These are phyloP conservation scores for Panorpa germanica DNA, from an alignment of 2,888 invertebrate genomes.

Conservation along the genomic window DNA sequence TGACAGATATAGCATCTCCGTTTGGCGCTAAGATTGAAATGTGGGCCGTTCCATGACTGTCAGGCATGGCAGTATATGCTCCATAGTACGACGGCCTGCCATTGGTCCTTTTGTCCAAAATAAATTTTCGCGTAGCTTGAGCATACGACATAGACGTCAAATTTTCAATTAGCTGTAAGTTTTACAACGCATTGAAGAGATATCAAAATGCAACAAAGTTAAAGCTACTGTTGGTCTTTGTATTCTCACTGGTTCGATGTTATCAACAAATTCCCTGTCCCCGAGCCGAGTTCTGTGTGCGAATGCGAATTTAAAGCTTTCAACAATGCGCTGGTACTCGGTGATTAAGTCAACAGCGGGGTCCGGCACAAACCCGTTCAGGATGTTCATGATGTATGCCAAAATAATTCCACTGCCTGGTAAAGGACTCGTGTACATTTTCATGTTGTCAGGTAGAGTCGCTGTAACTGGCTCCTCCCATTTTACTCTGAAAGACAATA, in stretches of 20 bases:
- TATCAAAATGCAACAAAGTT: constrained; percentile 5
- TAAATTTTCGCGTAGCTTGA: constrained; percentile 24
- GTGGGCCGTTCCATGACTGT: constrained; percentile 82
- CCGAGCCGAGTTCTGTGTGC: constrained; percentile 70
- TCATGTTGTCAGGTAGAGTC: constrained; percentile 36
- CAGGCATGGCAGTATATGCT: constrained; percentile 34
- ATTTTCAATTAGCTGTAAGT: constrained; percentile 39
- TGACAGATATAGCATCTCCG: constrained; percentile 80
- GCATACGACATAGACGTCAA: constrained; percentile 45
- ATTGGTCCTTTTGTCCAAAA: constrained; percentile 34
- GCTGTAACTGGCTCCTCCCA: constrained; percentile 45
- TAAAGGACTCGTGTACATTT: constrained; percentile 56
- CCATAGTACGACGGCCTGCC: constrained; percentile 53
- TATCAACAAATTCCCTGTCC: constrained; percentile 50
- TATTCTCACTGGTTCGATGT: no score
- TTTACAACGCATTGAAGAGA: constrained; percentile 3
- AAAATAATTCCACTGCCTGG: constrained; percentile 76
- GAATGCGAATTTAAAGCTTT: constrained; percentile 83
- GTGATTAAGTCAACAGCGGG: constrained; percentile 19
- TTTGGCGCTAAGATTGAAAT: constrained; percentile 65
- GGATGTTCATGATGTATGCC: constrained; percentile 62
- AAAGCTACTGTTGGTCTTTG: neutral
- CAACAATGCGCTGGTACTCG: constrained; percentile 54
- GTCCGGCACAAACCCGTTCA: constrained; percentile 33
- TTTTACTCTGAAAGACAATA: constrained; percentile 18